Conservation (phyloP, 2,797 vertebrate genomes). For the Saxicola maurus region DNA sequence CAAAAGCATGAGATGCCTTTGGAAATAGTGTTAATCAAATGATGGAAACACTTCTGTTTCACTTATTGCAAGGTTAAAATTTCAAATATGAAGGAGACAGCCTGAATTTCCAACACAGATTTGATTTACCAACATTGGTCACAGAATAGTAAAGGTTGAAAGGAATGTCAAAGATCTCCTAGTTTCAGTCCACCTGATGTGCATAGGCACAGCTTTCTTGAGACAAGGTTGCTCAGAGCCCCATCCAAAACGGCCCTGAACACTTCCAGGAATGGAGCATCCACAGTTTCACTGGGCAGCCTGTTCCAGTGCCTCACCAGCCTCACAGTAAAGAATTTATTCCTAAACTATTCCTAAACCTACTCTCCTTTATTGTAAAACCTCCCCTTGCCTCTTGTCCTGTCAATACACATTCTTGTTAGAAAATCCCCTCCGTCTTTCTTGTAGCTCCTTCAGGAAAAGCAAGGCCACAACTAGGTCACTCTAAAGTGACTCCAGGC, state of each 20-base stretch:
- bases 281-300: background rate
- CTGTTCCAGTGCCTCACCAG: background rate
- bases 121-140: background rate
- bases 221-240: background rate
- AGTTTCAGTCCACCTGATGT: background rate
- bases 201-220: background rate
- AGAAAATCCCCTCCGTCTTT: background rate
- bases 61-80: background rate
- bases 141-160: background rate
- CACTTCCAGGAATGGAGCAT: background rate
- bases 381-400: background rate
- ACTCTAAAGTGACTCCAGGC: background rate
- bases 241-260: background rate
- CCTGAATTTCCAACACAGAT: background rate
- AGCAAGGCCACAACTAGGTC: background rate
- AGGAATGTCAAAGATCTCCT: background rate
- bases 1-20: background rate
- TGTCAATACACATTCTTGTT: background rate
- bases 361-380: background rate
- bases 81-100: background rate
- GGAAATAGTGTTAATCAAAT: background rate
- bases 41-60: background rate
- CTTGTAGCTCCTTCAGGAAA: background rate
- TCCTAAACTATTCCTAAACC: background rate
- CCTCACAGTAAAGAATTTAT: background rate